These are phyloP conservation scores for Cuniculus paca DNA, from an alignment of 2,797 vertebrate genomes.

Conservation along the genomic window DNA sequence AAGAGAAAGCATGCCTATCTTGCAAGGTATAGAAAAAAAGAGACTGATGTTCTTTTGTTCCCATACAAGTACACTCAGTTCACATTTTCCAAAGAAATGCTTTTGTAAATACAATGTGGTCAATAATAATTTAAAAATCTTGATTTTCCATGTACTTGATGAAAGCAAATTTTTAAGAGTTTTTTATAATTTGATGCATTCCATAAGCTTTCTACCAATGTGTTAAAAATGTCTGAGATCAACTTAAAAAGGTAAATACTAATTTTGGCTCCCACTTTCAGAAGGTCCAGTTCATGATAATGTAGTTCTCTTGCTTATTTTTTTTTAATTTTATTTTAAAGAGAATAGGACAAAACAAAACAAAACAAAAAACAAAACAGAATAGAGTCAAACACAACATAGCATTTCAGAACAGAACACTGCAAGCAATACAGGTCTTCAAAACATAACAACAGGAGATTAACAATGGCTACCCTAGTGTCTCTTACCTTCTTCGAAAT, in stretches of 20 bases:
- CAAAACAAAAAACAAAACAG: too few relatives aligned
- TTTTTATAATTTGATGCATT: neutral
- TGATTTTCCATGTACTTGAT: slow-evolving; percentile 6
- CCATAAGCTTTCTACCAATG: neutral
- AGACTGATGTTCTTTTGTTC: neutral
- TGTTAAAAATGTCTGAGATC: neutral
- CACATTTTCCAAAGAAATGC: neutral
- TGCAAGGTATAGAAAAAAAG: neutral
- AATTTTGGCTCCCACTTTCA: neutral
- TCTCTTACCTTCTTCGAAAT: too few relatives aligned
- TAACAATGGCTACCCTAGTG: too few relatives aligned
- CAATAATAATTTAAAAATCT: neutral
- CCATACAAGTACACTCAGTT: neutral
- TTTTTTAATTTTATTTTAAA: too few relatives aligned
- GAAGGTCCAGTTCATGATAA: neutral
- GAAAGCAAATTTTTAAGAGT: neutral
- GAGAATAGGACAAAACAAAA: too few relatives aligned
- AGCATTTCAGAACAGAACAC: too few relatives aligned
- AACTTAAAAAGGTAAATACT: neutral
- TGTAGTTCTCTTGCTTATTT: too few relatives aligned
- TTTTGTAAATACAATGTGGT: slow-evolving; percentile 7
- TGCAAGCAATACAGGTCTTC: too few relatives aligned
- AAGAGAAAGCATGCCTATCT: neutral
- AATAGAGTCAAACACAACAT: too few relatives aligned
- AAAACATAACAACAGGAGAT: too few relatives aligned